These are phyloP conservation scores for Erythrocercus mccallii DNA, from an alignment of 2,113 vertebrate species.

Conservation along the genomic window DNA sequence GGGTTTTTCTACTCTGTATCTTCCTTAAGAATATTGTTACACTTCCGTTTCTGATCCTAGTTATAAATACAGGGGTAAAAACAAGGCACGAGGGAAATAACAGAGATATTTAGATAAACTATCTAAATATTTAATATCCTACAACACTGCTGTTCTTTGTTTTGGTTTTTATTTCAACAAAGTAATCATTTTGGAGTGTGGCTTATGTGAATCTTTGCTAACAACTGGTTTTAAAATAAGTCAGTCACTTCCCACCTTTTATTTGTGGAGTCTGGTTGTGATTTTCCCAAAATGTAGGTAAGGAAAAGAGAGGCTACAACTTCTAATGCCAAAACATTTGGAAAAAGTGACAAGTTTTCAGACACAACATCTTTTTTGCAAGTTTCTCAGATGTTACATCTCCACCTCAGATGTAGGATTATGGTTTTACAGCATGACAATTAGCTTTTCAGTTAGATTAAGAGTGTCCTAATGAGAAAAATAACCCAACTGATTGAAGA, in stretches of 20 bases:
- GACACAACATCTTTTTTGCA: background rate
- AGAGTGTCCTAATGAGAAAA: background rate
- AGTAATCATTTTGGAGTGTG: background rate
- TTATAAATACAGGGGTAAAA: background rate
- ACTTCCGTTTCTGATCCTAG: constrained; percentile 6
- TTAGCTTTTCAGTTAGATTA: background rate
- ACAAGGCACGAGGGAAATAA: background rate
- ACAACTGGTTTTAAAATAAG: background rate
- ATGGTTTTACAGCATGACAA: background rate
- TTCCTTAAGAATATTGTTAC: background rate
- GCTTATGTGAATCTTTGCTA: background rate
- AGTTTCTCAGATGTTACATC: background rate
- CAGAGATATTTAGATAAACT: background rate
- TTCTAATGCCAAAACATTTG: background rate
- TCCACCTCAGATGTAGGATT: background rate
- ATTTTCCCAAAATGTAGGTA: background rate
- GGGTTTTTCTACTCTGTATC: background rate
- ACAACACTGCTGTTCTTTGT: background rate
- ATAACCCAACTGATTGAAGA: background rate
- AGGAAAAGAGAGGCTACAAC: background rate
- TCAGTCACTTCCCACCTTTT: background rate
- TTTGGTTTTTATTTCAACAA: background rate
- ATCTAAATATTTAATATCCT: constrained; percentile 1
- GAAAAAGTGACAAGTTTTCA: background rate
- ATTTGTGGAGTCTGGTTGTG: background rate